Evolutionary conservation across 2,113 vertebrate genomes (phyloP), one percentile per base, ranked within the genome.

Genomic region (Corapipo altera): DNA sequence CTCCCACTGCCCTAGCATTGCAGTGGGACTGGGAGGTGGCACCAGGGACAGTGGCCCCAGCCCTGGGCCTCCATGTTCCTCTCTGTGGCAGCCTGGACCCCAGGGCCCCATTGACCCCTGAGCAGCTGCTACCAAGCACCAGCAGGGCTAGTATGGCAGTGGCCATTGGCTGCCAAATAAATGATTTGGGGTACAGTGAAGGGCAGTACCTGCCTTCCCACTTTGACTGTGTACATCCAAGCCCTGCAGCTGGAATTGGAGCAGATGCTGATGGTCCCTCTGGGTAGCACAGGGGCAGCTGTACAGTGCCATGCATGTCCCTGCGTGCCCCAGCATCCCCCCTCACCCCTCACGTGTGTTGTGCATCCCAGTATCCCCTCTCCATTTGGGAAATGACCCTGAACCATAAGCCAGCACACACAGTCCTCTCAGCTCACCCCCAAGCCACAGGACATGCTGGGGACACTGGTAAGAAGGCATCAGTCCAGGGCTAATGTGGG

Each of bases 181-280:
- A 74, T 14, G n/a, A 21, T 55, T 70, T 35, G 32, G 14, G 46
- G 32, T 43, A 16, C 1, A 4, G 12, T 0, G 1, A 75, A 79
- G 17, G 43, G 12, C 28, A 33, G 22, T 26, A 70, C 15, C 39
- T 37, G 44, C 52, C 30, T 20, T 73, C 37, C 62, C 24, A 27
- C 43, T 65, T 28, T 15, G 37, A 55, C 51, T 61, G 17, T 7
- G 4, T 0, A 0, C 32, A 71, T n/a, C 43, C 23, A 43, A 91
- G 55, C 30, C 30, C 19, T 2, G 0, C 0, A 0, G 49, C 46
- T 75, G n/a, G 22, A 7, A 2, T 3, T 5, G 2, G 30, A 81
- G 35, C 39, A 71, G 43, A 43, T 2, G 8, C 32, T 37, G 48
- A 33, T 2, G 1, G 44, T 33, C n/a, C 48, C 32, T 71, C 51